A percentile compares a stretch with the other conserved stretches of the same genome.
phyloP scores from a whole-genome alignment of 2,888 invertebrate genomes.

The Drosophila flavopinicola region DNA sequence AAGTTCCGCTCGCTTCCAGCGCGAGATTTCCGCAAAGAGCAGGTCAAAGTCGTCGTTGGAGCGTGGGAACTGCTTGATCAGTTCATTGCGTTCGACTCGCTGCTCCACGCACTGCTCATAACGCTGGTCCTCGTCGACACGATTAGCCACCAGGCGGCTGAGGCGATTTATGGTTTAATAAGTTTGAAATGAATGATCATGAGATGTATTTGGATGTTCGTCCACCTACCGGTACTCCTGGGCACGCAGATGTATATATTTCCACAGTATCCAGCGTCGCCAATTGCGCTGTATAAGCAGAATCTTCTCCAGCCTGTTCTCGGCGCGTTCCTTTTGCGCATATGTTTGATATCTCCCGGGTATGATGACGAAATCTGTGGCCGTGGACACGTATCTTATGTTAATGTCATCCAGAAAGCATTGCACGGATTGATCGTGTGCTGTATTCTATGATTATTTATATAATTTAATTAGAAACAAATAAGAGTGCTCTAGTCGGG shows the following conservation, averaged over 20 bases:
- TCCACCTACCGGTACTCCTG: constrained; percentile 84
- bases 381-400: constrained; percentile 85
- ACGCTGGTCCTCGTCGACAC: constrained; percentile 71
- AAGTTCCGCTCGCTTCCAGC: constrained; percentile 85
- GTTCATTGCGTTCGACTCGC: constrained; percentile 86
- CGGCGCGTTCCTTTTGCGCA: constrained; percentile 86
- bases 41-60: constrained; percentile 90
- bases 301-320: constrained; percentile 86
- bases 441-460: constrained; percentile 75
- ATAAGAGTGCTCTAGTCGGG: too few relatives aligned
- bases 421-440: constrained; percentile 82
- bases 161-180: too few relatives aligned
- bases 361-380: constrained; percentile 87
- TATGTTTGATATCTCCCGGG: constrained; percentile 88
- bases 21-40: constrained; percentile 86
- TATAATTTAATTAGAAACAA: too few relatives aligned
- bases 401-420: constrained; percentile 82
- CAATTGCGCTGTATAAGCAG: constrained; percentile 87
- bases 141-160: constrained; percentile 85
- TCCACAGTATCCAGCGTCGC: constrained; percentile 83
- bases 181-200: constrained; percentile 23
- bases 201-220: neutral
- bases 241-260: constrained; percentile 85
- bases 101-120: constrained; percentile 75
- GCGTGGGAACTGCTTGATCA: constrained; percentile 89